Evolutionary conservation across 2,113 vertebrate species (phyloP).

Genomic region (Mustela nigripes): DNA sequence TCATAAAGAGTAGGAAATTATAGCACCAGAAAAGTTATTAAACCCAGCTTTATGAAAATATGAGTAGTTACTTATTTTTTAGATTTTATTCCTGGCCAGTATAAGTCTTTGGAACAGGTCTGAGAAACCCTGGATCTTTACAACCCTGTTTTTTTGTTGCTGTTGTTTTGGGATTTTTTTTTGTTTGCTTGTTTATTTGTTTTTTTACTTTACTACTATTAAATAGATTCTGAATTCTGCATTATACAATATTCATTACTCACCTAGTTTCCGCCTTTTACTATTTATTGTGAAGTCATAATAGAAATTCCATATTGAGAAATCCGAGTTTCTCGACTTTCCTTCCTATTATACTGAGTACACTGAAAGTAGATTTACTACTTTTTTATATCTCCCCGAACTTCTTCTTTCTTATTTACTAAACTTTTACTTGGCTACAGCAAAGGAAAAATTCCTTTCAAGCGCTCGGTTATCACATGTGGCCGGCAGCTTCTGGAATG

Average conservation of each 20-base stretch:
- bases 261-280: not conserved
- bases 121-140: not conserved
- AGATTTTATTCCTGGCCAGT: not conserved
- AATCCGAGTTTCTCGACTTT: slow-evolving; percentile 4
- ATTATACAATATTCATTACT: not conserved
- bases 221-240: not conserved
- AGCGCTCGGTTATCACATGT: not conserved
- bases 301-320: not conserved
- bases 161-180: too few species aligned
- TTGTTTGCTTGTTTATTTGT: not conserved
- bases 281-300: not conserved
- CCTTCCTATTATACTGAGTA: not conserved
- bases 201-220: not conserved
- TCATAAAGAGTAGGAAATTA: not conserved
- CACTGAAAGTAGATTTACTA: not conserved
- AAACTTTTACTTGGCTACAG: not conserved
- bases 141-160: not conserved
- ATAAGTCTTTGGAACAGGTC: not conserved
- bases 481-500: rapidly evolving
- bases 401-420: not conserved
- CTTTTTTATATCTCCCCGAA: not conserved
- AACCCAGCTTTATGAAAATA: not conserved
- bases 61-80: not conserved
- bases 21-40: not conserved
- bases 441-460: not conserved